phyloP scores from a whole-genome alignment of 2,113 vertebrate genomes.

The Pachycephala philippinensis region DNA sequence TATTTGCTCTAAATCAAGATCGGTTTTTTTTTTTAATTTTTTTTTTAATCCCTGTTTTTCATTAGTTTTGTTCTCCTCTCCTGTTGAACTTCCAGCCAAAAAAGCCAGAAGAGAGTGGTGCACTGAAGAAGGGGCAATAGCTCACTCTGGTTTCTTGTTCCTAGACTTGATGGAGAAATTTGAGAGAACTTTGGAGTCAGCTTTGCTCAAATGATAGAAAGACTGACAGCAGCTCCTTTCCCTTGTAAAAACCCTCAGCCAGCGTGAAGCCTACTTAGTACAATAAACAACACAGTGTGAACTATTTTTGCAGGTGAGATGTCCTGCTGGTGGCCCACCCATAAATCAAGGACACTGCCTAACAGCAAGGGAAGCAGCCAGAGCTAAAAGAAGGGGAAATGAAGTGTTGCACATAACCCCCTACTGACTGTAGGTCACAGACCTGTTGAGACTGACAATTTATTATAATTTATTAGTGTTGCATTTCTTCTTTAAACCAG shows the following conservation, averaged over 20 bases:
- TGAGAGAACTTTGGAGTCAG: slow-evolving; percentile 63
- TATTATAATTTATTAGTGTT: slow-evolving; percentile 77
- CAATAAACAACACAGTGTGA: slow-evolving; percentile 81
- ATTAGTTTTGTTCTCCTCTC: slow-evolving; percentile 20
- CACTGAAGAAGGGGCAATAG: background rate
- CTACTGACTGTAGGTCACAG: slow-evolving; percentile 71
- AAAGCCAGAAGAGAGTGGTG: background rate
- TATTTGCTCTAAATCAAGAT: background rate
- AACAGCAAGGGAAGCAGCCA: slow-evolving; percentile 60
- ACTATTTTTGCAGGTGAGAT: slow-evolving; percentile 90
- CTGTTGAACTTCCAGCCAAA: background rate
- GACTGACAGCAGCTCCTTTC: slow-evolving; percentile 75
- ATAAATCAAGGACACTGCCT: slow-evolving; percentile 81
- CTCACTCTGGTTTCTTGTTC: background rate
- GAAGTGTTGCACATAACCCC: slow-evolving; percentile 69
- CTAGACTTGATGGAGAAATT: slow-evolving; percentile 56
- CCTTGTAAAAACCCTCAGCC: slow-evolving; percentile 75
- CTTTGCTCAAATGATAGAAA: slow-evolving; percentile 70
- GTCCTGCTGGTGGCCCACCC: slow-evolving; percentile 80
- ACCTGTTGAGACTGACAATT: slow-evolving; percentile 73
- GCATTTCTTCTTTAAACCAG: slow-evolving; percentile 73
- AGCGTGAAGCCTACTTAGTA: slow-evolving; percentile 83
- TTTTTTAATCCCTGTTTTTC: background rate
- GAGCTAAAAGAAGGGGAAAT: slow-evolving; percentile 63
- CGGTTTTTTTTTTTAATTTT: background rate